Percentiles rank a stretch among this genome's conserved stretches.
phyloP scores from a whole-genome alignment of 2,113 vertebrate genomes.

The Barbus barbus region DNA sequence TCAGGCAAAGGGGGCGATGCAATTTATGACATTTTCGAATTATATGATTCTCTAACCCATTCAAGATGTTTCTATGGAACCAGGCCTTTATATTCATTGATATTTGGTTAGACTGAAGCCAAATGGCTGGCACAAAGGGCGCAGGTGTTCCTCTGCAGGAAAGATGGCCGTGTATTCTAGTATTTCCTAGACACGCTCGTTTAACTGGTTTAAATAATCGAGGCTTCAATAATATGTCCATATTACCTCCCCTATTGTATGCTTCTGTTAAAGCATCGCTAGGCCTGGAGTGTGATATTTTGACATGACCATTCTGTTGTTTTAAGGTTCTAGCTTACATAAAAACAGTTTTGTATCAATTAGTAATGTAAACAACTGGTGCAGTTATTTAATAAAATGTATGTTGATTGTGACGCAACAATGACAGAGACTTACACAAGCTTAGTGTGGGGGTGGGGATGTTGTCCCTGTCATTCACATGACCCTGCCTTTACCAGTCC shows the following conservation, averaged over 20 bases:
- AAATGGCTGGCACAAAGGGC: constrained; percentile 33
- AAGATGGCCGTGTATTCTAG: constrained; percentile 58
- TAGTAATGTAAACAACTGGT: background rate
- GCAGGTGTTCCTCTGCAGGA: constrained; percentile 41
- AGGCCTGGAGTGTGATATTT: background rate
- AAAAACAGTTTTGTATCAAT: background rate
- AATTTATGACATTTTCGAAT: background rate
- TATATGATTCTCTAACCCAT: background rate
- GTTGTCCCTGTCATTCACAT: constrained; percentile 27
- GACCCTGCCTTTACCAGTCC: constrained; percentile 13
- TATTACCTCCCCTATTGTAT: background rate
- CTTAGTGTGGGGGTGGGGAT: constrained; percentile 40
- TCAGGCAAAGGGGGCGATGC: too few relatives aligned
- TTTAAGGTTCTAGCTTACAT: too few relatives aligned
- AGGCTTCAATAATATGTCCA: background rate
- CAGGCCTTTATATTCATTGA: background rate
- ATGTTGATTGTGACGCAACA: constrained; percentile 30
- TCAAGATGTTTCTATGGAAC: background rate
- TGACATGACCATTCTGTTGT: background rate
- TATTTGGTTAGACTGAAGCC: constrained; percentile 15
- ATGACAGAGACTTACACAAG: background rate
- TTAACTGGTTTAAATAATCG: constrained; percentile 12
- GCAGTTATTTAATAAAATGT: background rate
- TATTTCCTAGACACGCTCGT: constrained; percentile 25
- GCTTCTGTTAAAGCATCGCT: background rate